Conservation (phyloP, 2,888 invertebrate genomes). For the Muschampia plurimacula region DNA sequence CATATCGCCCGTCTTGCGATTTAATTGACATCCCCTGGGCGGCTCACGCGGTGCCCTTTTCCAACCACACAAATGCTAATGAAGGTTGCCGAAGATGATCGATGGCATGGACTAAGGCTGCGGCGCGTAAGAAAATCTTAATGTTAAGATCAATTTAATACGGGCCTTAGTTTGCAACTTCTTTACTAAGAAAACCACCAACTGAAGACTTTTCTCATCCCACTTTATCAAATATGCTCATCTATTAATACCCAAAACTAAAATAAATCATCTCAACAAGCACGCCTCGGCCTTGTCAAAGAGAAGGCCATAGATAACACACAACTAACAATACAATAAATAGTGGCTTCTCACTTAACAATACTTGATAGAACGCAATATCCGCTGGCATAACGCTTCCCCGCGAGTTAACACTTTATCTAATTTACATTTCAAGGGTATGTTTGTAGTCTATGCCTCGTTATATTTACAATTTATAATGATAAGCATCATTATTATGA, state of each 20-base stretch:
- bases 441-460: not conserved
- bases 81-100: too few species aligned
- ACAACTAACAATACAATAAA: conserved; percentile 24
- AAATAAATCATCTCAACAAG: conserved; percentile 21
- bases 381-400: conserved; percentile 30
- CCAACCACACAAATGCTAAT: too few species aligned
- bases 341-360: conserved; percentile 23
- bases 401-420: conserved; percentile 18
- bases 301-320: conserved; percentile 21
- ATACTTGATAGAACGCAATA: conserved; percentile 33
- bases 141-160: too few species aligned
- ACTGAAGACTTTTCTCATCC: not conserved
- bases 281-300: conserved; percentile 24
- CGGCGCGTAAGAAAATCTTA: too few species aligned
- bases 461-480: not conserved
- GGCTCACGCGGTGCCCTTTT: too few species aligned
- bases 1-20: too few species aligned
- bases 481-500: not conserved
- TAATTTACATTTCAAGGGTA: conserved; percentile 28
- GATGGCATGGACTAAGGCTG: too few species aligned
- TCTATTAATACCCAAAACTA: conserved; percentile 8
- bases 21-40: too few species aligned
- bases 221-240: not conserved
- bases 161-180: too few species aligned
- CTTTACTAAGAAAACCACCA: not conserved